Percentiles rank a stretch among this genome's conserved stretches.
phyloP scores from a whole-genome alignment of 1,140 invertebrate genomes.

The Temnothorax longispinosus region DNA sequence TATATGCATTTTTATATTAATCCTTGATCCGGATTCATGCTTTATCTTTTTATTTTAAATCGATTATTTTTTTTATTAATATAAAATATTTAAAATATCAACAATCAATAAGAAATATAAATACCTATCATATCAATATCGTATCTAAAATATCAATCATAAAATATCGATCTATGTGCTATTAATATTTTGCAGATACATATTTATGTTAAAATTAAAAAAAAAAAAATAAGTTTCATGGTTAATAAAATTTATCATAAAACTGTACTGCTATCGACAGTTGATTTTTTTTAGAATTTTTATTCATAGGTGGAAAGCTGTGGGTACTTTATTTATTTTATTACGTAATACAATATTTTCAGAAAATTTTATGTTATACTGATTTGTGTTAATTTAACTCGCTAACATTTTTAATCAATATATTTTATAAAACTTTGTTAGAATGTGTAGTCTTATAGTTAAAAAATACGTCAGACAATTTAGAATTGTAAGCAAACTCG shows the following conservation, averaged over 20 bases:
- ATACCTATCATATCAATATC: too few species aligned
- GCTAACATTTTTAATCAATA: not conserved
- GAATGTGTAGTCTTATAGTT: not conserved
- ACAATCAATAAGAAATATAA: too few species aligned
- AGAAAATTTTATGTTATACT: not conserved
- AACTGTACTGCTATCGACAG: not conserved
- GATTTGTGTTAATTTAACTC: not conserved
- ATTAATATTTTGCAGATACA: not conserved
- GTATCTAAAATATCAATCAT: not conserved
- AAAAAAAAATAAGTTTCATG: not conserved
- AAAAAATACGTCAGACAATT: not conserved
- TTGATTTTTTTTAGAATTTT: not conserved
- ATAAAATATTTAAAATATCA: not conserved
- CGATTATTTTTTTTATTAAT: not conserved
- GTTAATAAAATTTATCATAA: not conserved
- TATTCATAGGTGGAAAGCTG: not conserved
- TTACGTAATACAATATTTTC: conserved; percentile 10
- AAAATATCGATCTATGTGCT: not conserved
- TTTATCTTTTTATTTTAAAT: not conserved
- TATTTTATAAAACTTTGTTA: not conserved
- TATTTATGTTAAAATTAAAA: not conserved
- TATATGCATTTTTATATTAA: not conserved
- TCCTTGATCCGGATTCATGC: not conserved
- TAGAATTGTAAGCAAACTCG: conserved; percentile 24
- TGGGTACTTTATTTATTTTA: not conserved